phyloP scores from a whole-genome alignment of 2,797 vertebrate species.

The Poliocrania exsul region DNA sequence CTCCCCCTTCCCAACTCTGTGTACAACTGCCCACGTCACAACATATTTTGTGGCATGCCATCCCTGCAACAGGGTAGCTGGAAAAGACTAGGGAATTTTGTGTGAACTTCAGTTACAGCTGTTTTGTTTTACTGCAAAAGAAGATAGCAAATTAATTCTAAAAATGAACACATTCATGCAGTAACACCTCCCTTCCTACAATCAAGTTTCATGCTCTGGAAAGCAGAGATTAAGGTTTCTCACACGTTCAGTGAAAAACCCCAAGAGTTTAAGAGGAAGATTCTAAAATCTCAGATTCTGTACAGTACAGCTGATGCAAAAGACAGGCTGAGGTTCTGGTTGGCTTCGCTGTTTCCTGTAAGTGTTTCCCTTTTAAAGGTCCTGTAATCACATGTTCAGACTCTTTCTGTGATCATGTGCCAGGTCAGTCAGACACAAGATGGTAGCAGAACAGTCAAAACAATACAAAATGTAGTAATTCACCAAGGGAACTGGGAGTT shows the following conservation, averaged over 20 bases:
- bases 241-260: background rate
- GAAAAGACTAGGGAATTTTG: background rate
- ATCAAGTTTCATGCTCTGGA: conserved; percentile 26
- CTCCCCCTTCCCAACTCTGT: background rate
- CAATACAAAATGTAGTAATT: background rate
- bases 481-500: background rate
- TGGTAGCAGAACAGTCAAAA: background rate
- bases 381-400: background rate
- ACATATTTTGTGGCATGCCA: background rate
- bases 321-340: background rate
- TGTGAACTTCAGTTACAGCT: conserved; percentile 48
- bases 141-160: conserved; percentile 18
- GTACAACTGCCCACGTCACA: background rate
- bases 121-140: conserved; percentile 28
- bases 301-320: background rate
- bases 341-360: background rate
- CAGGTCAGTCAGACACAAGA: background rate
- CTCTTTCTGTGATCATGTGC: background rate
- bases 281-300: background rate
- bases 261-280: background rate
- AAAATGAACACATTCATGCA: conserved; percentile 31
- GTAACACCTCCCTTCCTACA: conserved; percentile 34
- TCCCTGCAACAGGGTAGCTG: background rate
- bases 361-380: background rate
- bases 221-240: conserved; percentile 15